Percentiles rank a stretch among this genome's conserved stretches.
phyloP scores from a whole-genome alignment of 2,797 vertebrate species.

The Botia almorhae region DNA sequence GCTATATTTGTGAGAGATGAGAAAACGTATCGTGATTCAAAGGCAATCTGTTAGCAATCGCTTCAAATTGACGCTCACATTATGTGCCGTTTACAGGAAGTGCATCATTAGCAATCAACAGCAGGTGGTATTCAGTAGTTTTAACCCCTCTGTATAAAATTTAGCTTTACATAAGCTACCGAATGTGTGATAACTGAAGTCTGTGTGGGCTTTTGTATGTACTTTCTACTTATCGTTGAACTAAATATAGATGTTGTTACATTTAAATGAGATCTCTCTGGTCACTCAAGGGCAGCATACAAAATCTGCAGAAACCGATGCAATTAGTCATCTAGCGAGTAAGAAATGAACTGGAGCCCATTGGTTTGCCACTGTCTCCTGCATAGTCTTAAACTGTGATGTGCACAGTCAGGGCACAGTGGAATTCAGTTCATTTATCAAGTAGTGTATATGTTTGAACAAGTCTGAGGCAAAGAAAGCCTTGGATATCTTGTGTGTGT shows the following conservation, averaged over 20 bases:
- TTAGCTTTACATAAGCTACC: neutral
- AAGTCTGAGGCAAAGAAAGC: neutral
- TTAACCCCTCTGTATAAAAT: constrained; percentile 4
- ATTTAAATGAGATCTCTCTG: constrained; percentile 31
- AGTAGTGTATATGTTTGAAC: neutral
- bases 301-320: neutral
- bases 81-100: constrained; percentile 11
- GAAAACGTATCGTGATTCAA: constrained; percentile 11
- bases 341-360: too few relatives aligned
- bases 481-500: neutral
- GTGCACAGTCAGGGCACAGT: neutral
- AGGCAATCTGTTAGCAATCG: constrained; percentile 32
- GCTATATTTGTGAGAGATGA: neutral
- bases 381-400: too few relatives aligned
- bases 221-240: constrained; percentile 15
- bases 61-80: constrained; percentile 15
- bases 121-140: constrained; percentile 36
- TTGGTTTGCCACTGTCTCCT: too few relatives aligned
- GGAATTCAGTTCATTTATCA: neutral
- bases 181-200: neutral
- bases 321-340: neutral
- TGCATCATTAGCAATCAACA: constrained; percentile 30
- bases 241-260: constrained; percentile 16
- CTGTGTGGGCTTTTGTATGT: neutral
- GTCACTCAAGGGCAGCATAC: constrained; percentile 20